Percentiles rank a stretch among this genome's conserved stretches.
These are phyloP conservation scores for Plecotus auritus DNA, from an alignment of 2,113 vertebrate genomes.

Conservation along the genomic window DNA sequence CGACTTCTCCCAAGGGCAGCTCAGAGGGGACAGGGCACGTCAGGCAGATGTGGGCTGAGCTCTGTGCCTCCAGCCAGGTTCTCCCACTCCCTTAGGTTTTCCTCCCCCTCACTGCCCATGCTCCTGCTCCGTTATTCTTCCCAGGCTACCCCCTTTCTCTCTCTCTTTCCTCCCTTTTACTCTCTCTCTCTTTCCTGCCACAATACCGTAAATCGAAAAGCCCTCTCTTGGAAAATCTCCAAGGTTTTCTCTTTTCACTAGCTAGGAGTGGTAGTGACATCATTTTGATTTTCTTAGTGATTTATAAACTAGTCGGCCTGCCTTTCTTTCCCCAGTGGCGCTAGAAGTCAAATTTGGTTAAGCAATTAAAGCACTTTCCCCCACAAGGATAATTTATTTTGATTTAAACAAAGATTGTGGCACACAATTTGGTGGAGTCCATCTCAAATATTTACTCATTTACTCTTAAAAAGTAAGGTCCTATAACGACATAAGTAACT, in stretches of 20 bases:
- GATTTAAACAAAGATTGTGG: neutral
- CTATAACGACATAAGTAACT: neutral
- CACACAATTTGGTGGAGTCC: neutral
- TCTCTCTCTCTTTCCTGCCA: neutral
- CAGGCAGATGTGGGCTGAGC: neutral
- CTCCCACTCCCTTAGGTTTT: fast-evolving
- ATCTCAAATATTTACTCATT: neutral
- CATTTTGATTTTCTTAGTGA: neutral
- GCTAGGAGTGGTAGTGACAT: neutral
- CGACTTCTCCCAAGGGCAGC: neutral
- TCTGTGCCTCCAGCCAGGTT: neutral
- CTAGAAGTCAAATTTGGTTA: constrained; percentile 2
- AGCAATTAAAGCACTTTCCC: neutral
- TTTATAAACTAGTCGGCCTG: neutral
- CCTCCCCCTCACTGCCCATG: neutral
- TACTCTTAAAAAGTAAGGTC: neutral
- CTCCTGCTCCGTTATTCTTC: neutral
- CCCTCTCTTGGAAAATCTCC: neutral
- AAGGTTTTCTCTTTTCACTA: neutral
- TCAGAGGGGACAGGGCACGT: no score
- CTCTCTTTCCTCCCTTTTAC: neutral
- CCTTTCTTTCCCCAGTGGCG: neutral
- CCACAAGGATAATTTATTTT: neutral
- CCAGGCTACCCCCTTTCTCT: neutral
- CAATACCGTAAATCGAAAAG: neutral